Percentiles rank a stretch among this genome's conserved stretches.
Evolutionary conservation across 2,888 invertebrate species (phyloP).

Genomic region (Acholoe squamosa): DNA sequence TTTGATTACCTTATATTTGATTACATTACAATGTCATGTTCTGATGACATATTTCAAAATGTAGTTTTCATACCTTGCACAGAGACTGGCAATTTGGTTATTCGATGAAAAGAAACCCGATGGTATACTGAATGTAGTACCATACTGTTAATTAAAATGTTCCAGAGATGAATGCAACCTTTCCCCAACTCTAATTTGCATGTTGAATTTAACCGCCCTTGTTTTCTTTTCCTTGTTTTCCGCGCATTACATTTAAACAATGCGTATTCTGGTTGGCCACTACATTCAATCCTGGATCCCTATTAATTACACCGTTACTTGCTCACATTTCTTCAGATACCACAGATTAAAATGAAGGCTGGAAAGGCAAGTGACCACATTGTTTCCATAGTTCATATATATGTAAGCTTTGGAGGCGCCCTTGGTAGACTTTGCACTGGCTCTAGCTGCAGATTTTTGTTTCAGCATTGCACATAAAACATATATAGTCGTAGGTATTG

Average conservation of each 20-base stretch:
- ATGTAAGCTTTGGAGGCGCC: slow-evolving; percentile 55
- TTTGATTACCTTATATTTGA: no score
- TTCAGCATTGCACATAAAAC: slow-evolving; percentile 45
- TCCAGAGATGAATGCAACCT: not conserved
- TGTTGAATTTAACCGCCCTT: not conserved
- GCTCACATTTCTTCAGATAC: slow-evolving; percentile 52
- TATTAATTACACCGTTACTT: slow-evolving; percentile 31
- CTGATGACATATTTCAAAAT: no score
- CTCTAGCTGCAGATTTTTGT: slow-evolving; percentile 42
- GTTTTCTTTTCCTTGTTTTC: not conserved
- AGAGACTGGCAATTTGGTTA: no score
- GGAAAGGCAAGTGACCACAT: slow-evolving; percentile 58
- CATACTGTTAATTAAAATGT: no score
- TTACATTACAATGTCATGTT: no score
- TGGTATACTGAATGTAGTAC: no score
- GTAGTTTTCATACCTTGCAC: not conserved
- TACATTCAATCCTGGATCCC: not conserved
- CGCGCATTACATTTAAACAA: not conserved
- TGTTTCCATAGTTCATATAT: slow-evolving; percentile 50
- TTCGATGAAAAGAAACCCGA: no score
- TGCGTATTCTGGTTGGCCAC: not conserved
- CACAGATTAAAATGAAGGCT: slow-evolving; percentile 57
- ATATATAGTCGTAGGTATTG: slow-evolving; percentile 36
- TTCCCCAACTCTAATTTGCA: not conserved
- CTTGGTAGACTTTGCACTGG: slow-evolving; percentile 57